These are phyloP conservation scores for Pagrus major DNA, from an alignment of 2,113 vertebrate species.

Conservation along the genomic window DNA sequence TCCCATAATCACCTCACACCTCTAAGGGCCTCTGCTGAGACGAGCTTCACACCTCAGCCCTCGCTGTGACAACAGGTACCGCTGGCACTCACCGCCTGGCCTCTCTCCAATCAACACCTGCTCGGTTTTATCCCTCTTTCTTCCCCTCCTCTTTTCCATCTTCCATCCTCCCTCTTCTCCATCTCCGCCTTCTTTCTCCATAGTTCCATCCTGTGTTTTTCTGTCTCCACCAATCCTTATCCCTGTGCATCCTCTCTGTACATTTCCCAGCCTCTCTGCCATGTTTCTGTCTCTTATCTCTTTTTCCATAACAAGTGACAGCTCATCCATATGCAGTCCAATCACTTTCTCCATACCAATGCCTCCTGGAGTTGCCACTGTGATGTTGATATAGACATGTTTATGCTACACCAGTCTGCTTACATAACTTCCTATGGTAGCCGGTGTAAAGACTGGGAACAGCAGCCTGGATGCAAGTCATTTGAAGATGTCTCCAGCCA, in stretches of 20 bases:
- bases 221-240: not conserved
- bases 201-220: constrained; percentile 34
- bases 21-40: constrained; percentile 76
- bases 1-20: constrained; percentile 82
- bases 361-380: constrained; percentile 37
- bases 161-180: not conserved
- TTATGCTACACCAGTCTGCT: constrained; percentile 3
- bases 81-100: constrained; percentile 75
- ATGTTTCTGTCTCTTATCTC: constrained; percentile 11
- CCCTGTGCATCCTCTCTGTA: constrained; percentile 9
- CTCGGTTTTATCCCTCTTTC: constrained; percentile 69
- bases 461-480: not conserved
- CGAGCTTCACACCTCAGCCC: constrained; percentile 78
- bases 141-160: constrained; percentile 51
- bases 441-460: constrained; percentile 2
- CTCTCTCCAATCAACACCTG: constrained; percentile 85
- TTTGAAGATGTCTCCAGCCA: constrained; percentile 5
- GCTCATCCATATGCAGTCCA: constrained; percentile 35
- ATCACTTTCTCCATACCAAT: constrained; percentile 35
- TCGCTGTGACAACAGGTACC: constrained; percentile 81
- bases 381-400: constrained; percentile 37
- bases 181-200: constrained; percentile 41
- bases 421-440: constrained; percentile 7
- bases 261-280: constrained; percentile 19
- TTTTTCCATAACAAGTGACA: constrained; percentile 21